Evolutionary conservation across 2,888 invertebrate species (phyloP).

Genomic region (Heliconius charithonia): DNA sequence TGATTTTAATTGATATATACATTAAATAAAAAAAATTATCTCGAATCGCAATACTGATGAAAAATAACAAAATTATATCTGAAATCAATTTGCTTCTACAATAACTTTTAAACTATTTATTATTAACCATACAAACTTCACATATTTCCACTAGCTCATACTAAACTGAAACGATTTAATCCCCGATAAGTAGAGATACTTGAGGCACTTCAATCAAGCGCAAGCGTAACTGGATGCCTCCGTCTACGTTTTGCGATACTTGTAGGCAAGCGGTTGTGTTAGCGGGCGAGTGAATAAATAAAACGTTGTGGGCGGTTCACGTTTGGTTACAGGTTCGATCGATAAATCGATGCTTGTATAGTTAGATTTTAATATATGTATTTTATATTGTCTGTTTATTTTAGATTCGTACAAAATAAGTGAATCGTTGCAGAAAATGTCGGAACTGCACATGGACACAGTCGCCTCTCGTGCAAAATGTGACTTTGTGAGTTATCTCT

Average conservation of each 20-base stretch:
- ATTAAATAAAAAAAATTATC: too few relatives aligned
- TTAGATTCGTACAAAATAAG: too few relatives aligned
- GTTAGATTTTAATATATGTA: background rate
- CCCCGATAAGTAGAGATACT: slow-evolving; percentile 12
- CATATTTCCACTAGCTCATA: background rate
- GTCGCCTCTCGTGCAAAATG: too few relatives aligned
- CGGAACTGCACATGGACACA: too few relatives aligned
- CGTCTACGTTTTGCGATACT: slow-evolving; percentile 31
- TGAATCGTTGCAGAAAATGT: too few relatives aligned
- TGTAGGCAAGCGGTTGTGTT: slow-evolving; percentile 30
- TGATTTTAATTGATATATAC: too few relatives aligned
- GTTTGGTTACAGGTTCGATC: slow-evolving; percentile 39
- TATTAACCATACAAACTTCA: background rate
- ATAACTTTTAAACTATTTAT: background rate
- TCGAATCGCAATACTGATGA: too few relatives aligned
- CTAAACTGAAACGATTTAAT: slow-evolving; percentile 16
- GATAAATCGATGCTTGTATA: slow-evolving; percentile 34
- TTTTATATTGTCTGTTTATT: background rate
- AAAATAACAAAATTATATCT: too few relatives aligned
- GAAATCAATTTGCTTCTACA: background rate
- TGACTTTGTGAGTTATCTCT: too few relatives aligned
- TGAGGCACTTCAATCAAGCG: slow-evolving; percentile 15
- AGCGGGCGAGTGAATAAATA: slow-evolving; percentile 42
- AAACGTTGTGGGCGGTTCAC: slow-evolving; percentile 30
- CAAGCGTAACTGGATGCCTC: slow-evolving; percentile 22